Evolutionary conservation across 2,888 invertebrate species (phyloP).

Genomic region (Chymomyza fuscimana): DNA sequence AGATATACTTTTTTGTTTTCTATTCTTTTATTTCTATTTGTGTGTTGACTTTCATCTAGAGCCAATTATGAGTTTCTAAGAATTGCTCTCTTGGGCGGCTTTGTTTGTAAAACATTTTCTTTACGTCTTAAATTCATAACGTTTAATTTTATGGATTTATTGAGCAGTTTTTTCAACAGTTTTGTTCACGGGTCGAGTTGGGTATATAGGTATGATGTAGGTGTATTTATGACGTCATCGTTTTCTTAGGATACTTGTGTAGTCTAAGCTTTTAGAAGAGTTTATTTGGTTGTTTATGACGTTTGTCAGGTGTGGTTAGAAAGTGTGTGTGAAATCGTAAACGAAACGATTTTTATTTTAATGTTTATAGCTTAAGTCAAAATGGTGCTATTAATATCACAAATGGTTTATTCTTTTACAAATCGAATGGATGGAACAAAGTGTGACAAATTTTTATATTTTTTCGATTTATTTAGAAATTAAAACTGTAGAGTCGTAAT

Average conservation of each 20-base stretch:
- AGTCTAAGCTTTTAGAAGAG: not conserved
- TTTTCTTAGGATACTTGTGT: too few species aligned
- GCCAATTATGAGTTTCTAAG: slow-evolving; percentile 71
- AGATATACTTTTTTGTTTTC: not conserved
- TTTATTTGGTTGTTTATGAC: not conserved
- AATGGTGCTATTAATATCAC: too few species aligned
- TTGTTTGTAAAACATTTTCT: not conserved
- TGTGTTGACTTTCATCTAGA: slow-evolving; percentile 45
- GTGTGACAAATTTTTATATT: too few species aligned
- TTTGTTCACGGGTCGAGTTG: not conserved
- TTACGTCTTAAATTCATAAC: not conserved
- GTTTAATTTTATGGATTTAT: slow-evolving; percentile 7
- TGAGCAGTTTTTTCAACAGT: not conserved
- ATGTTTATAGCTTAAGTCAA: too few species aligned
- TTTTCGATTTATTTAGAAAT: too few species aligned
- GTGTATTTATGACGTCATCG: not conserved
- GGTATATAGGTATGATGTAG: not conserved
- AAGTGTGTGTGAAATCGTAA: too few species aligned
- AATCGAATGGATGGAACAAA: too few species aligned
- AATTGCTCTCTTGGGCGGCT: slow-evolving; percentile 32
- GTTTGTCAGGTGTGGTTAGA: not conserved
- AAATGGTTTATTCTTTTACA: too few species aligned
- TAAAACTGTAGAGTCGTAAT: too few species aligned
- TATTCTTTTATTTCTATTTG: not conserved
- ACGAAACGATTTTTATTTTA: too few species aligned